Base-by-base conservation (phyloP, 2,797 vertebrate species). In the Sebastes hubbsi region DNA sequence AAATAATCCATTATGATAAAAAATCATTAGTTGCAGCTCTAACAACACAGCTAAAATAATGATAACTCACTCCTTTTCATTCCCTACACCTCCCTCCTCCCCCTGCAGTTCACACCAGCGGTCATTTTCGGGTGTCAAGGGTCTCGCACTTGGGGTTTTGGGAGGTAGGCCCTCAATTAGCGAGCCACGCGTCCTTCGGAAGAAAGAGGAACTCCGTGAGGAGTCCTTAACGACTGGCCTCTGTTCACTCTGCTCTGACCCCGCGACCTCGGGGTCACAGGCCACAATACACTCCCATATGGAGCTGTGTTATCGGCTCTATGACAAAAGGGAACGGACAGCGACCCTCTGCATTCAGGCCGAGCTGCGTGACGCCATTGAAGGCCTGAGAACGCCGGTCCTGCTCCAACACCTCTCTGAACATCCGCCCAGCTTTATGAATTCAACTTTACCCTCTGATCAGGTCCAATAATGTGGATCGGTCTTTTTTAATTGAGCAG, bases 141-240 rank as follows among this genome's bases (percentile, higher is more conserved):
- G 81, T 88, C 77, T 92, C 74, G 74, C 87, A 90, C 89, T 90
- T 84, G 49, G 85, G 76, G 63, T 77, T 76, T 77, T 14, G 71
- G 82, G 85, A 90, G 86, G 88, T 91, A 82, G 88, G 73, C 80
- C 84, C 79, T 94, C 91, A 95, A 94, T 94, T 95, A 94, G 92
- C 0, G 60, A 93, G 94, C 90, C 94, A 94, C 94, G 87, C 9
- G 92, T 87, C 87, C 85, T 77, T 52, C 74, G 78, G 86, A 91
- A 91, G 88, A 90, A 91, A 89, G 90, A 88, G 81, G 90, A 92
- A 94, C 88, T 94, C 93, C 77, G 75, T 36, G 36, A 91, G 85
- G 82, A 93, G 91, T 91, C 88, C 87, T 91, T 92, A 92, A 94
- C 88, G 70, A 80, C 87, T 78, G 85, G 56, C 87, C 92, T 82